These are phyloP conservation scores for Philaethria dido DNA, from an alignment of 2,888 invertebrate species.

Conservation along the genomic window DNA sequence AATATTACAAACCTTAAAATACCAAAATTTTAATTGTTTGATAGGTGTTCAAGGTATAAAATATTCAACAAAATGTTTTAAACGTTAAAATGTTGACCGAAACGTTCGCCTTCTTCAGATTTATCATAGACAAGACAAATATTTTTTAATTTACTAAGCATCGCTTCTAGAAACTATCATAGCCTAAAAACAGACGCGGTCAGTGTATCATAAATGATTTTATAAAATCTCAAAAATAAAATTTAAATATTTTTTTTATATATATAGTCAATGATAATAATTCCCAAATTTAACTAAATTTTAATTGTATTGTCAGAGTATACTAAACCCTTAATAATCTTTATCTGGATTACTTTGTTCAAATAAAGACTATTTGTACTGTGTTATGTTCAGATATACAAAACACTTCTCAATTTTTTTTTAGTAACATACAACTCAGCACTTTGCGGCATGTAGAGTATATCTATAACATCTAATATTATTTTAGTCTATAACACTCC, in stretches of 20 bases:
- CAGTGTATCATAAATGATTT: not conserved
- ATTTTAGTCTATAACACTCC: too few relatives aligned
- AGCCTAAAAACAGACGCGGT: constrained; percentile 7
- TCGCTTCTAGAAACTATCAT: constrained; percentile 25
- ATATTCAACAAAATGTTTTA: constrained; percentile 43
- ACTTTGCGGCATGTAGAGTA: too few relatives aligned
- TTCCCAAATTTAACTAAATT: too few relatives aligned
- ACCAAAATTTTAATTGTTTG: constrained; percentile 46
- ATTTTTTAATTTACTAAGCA: constrained; percentile 23
- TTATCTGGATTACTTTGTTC: too few relatives aligned
- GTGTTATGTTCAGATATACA: too few relatives aligned
- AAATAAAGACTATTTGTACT: too few relatives aligned
- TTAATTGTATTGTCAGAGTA: too few relatives aligned
- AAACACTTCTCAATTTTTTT: too few relatives aligned
- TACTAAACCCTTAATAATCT: too few relatives aligned
- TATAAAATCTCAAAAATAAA: not conserved
- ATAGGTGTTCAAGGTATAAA: constrained; percentile 50
- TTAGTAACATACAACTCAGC: too few relatives aligned
- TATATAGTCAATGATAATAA: too few relatives aligned
- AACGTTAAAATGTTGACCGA: constrained; percentile 51
- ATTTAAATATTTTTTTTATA: not conserved
- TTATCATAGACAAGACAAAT: constrained; percentile 59
- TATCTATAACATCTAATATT: too few relatives aligned
- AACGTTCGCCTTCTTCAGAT: constrained; percentile 62
- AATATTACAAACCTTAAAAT: constrained; percentile 56